These are phyloP conservation scores for Otus sunia DNA, from an alignment of 2,113 vertebrate species.

Conservation along the genomic window DNA sequence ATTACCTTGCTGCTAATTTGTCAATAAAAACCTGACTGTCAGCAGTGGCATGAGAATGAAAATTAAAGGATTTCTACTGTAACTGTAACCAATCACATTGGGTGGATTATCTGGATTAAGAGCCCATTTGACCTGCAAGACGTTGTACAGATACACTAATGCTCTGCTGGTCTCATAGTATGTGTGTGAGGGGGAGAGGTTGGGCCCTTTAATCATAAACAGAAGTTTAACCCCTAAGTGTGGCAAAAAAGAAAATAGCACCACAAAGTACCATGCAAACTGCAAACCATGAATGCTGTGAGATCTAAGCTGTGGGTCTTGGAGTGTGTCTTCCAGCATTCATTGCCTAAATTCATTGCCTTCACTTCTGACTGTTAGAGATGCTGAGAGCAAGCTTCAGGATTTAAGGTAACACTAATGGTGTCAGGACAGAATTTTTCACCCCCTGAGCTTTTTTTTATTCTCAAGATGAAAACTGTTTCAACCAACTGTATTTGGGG, in stretches of 20 bases:
- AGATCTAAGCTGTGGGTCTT: background rate
- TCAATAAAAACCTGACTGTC: constrained; percentile 30
- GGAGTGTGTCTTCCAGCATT: background rate
- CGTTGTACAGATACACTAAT: constrained; percentile 5
- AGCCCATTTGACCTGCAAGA: constrained; percentile 50
- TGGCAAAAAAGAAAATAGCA: background rate
- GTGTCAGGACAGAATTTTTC: background rate
- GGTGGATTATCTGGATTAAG: constrained; percentile 61
- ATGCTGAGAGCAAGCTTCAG: background rate
- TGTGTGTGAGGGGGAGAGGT: background rate
- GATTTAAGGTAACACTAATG: background rate
- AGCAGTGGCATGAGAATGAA: constrained; percentile 19
- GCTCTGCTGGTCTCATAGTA: background rate
- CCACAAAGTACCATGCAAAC: background rate
- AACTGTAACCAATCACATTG: constrained; percentile 40
- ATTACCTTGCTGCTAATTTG: constrained; percentile 38
- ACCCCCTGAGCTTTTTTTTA: background rate
- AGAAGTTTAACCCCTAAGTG: constrained; percentile 12
- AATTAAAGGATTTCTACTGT: constrained; percentile 44
- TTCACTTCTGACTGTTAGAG: background rate
- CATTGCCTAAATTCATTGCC: background rate
- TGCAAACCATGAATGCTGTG: background rate
- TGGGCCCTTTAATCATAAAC: background rate
- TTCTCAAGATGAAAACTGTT: background rate
- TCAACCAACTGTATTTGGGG: background rate